Base-by-base conservation (phyloP, 2,797 vertebrate genomes). In the Denticeps clupeoides region DNA sequence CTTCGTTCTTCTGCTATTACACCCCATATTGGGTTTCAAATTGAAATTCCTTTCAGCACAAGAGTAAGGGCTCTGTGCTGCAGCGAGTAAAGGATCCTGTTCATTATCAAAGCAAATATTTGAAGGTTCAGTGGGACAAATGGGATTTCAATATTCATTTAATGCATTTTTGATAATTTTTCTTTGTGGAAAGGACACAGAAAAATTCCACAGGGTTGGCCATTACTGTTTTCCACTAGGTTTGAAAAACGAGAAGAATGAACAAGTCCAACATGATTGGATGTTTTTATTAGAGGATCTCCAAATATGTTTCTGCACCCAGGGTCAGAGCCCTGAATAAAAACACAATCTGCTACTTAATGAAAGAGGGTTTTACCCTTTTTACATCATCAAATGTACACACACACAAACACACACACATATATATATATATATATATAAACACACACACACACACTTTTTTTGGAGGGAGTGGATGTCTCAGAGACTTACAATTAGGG, bases 301-400 rank as follows among this genome's bases (percentile, higher is more conserved):
- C 41, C 51, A 16, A 63, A 66, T 66, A 71, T 75, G 70, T 72
- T 70, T 75, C 64, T 70, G 68, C 62, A 68, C 69, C 63, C 63
- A 49, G 59, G 59, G 58, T 75, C 71, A 75, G 74, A 78, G 70
- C 72, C 76, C 77, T 78, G 80, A 82, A 84, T 84, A 75, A 77
- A 81, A 81, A 83, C 77, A 74, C 69, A 74, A 66, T 62, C 68
- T 72, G 77, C 84, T 84, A 76, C 78, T 86, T 83, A 84, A 85
- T 85, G 73, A 82, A 83, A 82, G 79, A 80, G 74, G 41, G 68
- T 70, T 82, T 83, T 82, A 77, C 77, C 77, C 68, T 69, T 75
- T 77, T 69, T 77, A 74, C 72, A 72, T 79, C 72, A 70, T 71
- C 76, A n/a, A n/a, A n/a, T n/a, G n/a, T n/a, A n/a, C n/a, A 65